Evolutionary conservation across 2,113 vertebrate species (phyloP).

Genomic region (Gymnobelideus leadbeateri): DNA sequence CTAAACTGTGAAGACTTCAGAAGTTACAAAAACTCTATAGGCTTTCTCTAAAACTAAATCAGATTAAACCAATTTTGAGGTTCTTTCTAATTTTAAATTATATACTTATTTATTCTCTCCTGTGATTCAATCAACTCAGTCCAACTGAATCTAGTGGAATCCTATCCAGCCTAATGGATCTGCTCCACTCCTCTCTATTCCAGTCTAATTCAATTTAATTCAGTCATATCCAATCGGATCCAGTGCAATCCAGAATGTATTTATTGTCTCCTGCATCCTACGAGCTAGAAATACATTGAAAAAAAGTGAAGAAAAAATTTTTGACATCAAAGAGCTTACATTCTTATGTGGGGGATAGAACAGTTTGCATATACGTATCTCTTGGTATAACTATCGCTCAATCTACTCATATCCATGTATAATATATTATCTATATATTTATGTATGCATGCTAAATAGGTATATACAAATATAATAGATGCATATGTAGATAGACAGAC

Average conservation of each 20-base stretch:
- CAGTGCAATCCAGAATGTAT: no score
- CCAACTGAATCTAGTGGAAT: background rate
- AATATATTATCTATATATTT: background rate
- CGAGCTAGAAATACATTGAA: no score
- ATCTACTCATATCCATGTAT: background rate
- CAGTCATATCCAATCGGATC: no score
- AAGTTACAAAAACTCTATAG: background rate
- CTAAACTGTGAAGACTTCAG: background rate
- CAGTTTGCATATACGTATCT: background rate
- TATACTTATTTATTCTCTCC: no score
- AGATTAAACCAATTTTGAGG: background rate
- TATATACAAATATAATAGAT: background rate
- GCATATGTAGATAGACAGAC: background rate
- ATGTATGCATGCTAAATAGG: background rate
- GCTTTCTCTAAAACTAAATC: background rate
- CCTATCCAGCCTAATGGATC: background rate
- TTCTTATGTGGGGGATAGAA: background rate
- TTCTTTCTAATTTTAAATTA: background rate
- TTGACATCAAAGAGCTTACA: background rate
- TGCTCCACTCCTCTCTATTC: background rate
- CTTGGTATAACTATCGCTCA: background rate
- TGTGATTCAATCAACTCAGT: background rate
- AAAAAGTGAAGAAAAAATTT: background rate
- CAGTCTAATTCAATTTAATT: no score
- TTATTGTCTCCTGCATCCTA: no score